These are phyloP conservation scores for Python bivittatus DNA, from an alignment of 2,113 vertebrate genomes.

Conservation along the genomic window DNA sequence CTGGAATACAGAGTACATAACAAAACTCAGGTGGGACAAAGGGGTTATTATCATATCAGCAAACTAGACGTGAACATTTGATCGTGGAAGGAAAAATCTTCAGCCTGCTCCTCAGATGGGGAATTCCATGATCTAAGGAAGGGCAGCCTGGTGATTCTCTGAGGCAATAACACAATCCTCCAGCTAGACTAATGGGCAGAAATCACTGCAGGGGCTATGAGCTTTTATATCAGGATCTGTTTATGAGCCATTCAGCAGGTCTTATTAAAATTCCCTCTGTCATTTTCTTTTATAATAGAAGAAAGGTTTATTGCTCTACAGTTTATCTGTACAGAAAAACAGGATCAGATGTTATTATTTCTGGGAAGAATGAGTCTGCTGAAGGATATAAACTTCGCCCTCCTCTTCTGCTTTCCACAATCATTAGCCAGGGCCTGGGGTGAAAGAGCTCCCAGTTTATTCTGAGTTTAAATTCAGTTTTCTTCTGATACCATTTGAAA, in stretches of 20 bases:
- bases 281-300: conserved; percentile 16
- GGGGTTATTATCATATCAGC: background rate
- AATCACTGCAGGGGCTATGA: background rate
- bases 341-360: background rate
- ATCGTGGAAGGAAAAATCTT: background rate
- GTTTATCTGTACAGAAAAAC: background rate
- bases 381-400: background rate
- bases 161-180: background rate
- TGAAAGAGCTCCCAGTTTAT: background rate
- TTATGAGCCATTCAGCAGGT: background rate
- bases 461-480: background rate
- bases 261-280: conserved; percentile 12
- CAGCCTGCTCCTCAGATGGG: fast-evolving
- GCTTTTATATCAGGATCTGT: background rate
- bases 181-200: background rate
- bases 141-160: background rate
- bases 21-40: background rate
- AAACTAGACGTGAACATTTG: background rate
- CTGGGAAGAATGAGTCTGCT: conserved; percentile 15
- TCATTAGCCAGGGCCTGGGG: background rate
- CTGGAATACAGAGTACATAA: background rate
- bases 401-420: background rate
- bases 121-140: background rate
- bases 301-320: conserved; percentile 26
- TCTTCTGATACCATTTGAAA: conserved; percentile 5